Base-by-base conservation (phyloP, 2,888 invertebrate genomes). In the Hyles lineata region DNA sequence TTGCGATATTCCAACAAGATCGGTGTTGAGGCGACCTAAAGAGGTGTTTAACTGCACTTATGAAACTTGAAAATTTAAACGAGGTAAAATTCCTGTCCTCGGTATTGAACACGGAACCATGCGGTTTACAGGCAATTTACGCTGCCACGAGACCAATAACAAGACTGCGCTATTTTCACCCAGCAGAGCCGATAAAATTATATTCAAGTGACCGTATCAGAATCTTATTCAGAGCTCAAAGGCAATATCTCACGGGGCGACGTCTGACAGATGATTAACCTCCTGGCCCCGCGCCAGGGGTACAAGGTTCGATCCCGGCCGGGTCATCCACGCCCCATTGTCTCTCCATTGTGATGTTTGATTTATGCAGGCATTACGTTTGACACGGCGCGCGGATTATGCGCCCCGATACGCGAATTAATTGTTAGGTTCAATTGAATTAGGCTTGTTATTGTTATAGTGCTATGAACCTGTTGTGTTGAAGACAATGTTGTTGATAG, bases 361-460 rank as follows among this genome's bases (percentile, higher is more conserved):
- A 72, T 72, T 72, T 72, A 72, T 72, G 55, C 35, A 58, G 15
- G 59, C 70, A 70, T 59, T 50, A 50, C 23, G 67, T 50, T 63
- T 67, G 67, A 67, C 67, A 50, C n/a, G 67, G 50, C 43, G 43
- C 23, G 43, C 23, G 67, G 67, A 67, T 67, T 67, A 67, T 55
- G 55, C 67, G 67, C 23, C 2, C 23, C 21, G 35, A 72, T 67
- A 55, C n/a, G 35, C n/a, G 15, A 58, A 32, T 72, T 72, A 59
- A 67, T 67, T 72, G 58, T 67, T 32, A 17, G 35, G 58, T 32
- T 35, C 72, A 67, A 72, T 72, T 72, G 55, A 67, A 72, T 72
- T 72, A 67, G 25, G 19, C 63, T 67, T 67, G 67, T 67, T 50
- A 23, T 67, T 67, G 43, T 19, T 4, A 62, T 8, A n/a, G 6